Evolutionary conservation across 2,888 invertebrate genomes (phyloP), one percentile per base, ranked within the genome.

Genomic region (Dryomyza anilis): DNA sequence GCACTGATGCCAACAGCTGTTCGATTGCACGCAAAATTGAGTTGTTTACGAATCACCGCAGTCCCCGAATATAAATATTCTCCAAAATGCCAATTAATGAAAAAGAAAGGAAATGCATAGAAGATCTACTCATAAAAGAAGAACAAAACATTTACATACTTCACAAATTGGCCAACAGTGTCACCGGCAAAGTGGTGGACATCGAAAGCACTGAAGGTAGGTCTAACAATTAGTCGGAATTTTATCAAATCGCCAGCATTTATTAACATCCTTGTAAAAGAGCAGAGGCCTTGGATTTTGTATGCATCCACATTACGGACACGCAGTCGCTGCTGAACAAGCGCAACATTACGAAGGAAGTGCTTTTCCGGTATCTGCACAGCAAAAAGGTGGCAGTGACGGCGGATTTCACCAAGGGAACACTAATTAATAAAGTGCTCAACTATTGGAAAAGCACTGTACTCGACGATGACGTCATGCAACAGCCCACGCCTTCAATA

Each of bases 331-430:
- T 88, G 16, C 75, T 89, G 4, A 84, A 82, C 62, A 82, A 87
- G 66, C 85, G 85, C 67, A 76, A 79, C 21, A 77, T 89, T 1
- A 87, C 86, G 0, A 85, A 84, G 72, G 86, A 87, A 39, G 72
- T 87, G 21, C 73, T 89, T 3, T 86, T 87, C 65, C 80, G 82
- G 59, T 89, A 88, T 72, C 74, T 87, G 16, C 84, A 86, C 68
- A 76, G 78, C 1, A 84, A 85, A 48, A 78, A 84, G 60, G 77
- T 87, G 1, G 69, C 83, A 3, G 78, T 86, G 6, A 75, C 75
- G 1, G 73, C 84, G 8, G 85, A 79, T 39, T 82, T 84, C n/a
- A 86, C 86, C 7, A 88, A 87, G 77, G 74, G 81, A 21, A 81
- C 83, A 46, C 73, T 88, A 5, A 81, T 87, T 10, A 81, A 84